These are phyloP conservation scores for Himantopus leucocephalus DNA, from an alignment of 2,113 vertebrate species.

Conservation along the genomic window DNA sequence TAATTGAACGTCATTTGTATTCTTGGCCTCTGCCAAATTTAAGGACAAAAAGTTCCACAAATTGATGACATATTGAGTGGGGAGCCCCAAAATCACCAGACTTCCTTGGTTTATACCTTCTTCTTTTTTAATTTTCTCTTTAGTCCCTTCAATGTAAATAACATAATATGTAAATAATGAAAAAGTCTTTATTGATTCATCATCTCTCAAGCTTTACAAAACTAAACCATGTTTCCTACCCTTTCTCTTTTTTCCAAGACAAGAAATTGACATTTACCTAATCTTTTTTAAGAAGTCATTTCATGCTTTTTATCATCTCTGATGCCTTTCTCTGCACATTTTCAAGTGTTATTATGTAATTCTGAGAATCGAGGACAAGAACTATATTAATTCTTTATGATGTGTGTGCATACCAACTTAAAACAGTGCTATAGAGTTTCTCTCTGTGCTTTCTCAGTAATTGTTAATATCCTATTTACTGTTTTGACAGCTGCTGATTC, in stretches of 20 bases:
- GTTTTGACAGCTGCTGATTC: not conserved
- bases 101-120: not conserved
- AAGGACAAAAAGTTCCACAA: not conserved
- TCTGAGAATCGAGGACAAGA: not conserved
- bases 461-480: not conserved
- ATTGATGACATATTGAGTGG: not conserved
- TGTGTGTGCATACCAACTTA: not conserved
- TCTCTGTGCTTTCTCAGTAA: not conserved
- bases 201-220: not conserved
- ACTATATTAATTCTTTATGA: not conserved
- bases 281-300: not conserved
- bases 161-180: not conserved
- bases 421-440: not conserved
- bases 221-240: not conserved
- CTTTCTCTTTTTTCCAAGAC: not conserved
- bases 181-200: not conserved
- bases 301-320: not conserved
- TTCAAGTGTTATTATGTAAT: not conserved
- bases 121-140: not conserved
- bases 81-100: not conserved
- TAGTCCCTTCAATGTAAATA: not conserved
- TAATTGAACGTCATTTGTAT: not conserved
- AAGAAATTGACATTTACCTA: not conserved
- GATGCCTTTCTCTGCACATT: not conserved
- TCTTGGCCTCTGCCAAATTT: not conserved